These are phyloP conservation scores for Delia radicum DNA, from an alignment of 1,140 invertebrate species.

Conservation along the genomic window DNA sequence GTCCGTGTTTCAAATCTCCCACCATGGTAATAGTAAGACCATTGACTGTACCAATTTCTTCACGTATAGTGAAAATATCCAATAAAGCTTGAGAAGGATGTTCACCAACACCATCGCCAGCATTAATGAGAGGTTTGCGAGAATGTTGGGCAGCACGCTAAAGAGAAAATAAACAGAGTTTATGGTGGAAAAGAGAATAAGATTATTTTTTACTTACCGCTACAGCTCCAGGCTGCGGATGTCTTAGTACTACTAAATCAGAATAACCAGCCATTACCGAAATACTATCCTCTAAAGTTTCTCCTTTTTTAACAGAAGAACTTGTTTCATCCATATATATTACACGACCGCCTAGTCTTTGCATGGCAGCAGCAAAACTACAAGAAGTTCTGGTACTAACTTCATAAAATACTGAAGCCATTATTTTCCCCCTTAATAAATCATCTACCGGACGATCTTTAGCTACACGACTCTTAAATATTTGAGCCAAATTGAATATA, in stretches of 20 bases:
- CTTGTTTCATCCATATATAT: constrained; percentile 84
- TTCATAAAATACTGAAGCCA: constrained; percentile 97
- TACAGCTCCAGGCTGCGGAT: constrained; percentile 91
- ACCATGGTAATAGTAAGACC: constrained; percentile 90
- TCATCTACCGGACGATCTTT: constrained; percentile 85
- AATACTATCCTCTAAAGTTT: constrained; percentile 89
- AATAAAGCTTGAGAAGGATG: constrained; percentile 98
- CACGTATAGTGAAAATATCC: constrained; percentile 97
- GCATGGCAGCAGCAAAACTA: constrained; percentile 96
- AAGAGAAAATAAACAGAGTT: constrained; percentile 29
- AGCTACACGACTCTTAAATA: constrained; percentile 75
- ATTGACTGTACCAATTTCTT: constrained; percentile 98
- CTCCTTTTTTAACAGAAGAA: constrained; percentile 96
- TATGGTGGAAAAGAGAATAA: neutral
- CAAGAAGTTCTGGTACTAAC: constrained; percentile 93
- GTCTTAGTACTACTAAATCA: constrained; percentile 91
- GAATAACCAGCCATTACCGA: constrained; percentile 83
- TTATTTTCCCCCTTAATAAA: constrained; percentile 88
- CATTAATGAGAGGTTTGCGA: constrained; percentile 92
- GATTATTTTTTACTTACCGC: constrained; percentile 61
- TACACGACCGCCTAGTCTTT: constrained; percentile 88
- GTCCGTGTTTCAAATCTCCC: constrained; percentile 95
- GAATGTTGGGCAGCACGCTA: constrained; percentile 79
- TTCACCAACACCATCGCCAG: constrained; percentile 96
- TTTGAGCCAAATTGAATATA: constrained; percentile 91